A percentile compares a stretch with the other conserved stretches of the same genome.
These are phyloP conservation scores for Anguilla pacifica DNA, from an alignment of 2,797 vertebrate genomes.

Conservation along the genomic window DNA sequence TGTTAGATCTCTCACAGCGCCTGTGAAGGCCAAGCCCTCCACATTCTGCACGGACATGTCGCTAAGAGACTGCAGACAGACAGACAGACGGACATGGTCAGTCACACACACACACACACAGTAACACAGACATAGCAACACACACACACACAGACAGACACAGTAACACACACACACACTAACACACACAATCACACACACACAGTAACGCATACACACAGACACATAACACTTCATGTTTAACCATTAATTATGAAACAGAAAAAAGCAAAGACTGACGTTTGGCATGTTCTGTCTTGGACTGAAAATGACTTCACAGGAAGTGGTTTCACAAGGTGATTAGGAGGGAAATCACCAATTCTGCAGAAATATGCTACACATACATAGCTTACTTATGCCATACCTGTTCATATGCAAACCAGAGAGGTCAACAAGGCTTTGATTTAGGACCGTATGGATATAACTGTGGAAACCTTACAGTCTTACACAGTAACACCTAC, in stretches of 20 bases:
- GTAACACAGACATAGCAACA: no score
- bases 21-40: background rate
- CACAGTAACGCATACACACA: background rate
- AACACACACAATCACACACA: background rate
- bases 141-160: no score
- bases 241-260: background rate
- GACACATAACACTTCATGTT: background rate
- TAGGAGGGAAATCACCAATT: no score
- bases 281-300: background rate
- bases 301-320: background rate
- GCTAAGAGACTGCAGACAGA: background rate
- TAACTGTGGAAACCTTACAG: no score
- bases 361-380: no score
- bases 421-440: no score
- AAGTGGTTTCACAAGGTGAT: no score
- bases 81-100: background rate
- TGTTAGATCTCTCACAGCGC: conserved; percentile 16
- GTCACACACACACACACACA: no score
- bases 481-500: background rate
- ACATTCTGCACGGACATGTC: background rate
- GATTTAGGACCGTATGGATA: no score
- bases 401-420: no score
- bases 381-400: no score
- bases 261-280: background rate
- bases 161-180: no score